These are phyloP conservation scores for Alloscopus bannaensis DNA, from an alignment of 2,888 invertebrate genomes.

Conservation along the genomic window DNA sequence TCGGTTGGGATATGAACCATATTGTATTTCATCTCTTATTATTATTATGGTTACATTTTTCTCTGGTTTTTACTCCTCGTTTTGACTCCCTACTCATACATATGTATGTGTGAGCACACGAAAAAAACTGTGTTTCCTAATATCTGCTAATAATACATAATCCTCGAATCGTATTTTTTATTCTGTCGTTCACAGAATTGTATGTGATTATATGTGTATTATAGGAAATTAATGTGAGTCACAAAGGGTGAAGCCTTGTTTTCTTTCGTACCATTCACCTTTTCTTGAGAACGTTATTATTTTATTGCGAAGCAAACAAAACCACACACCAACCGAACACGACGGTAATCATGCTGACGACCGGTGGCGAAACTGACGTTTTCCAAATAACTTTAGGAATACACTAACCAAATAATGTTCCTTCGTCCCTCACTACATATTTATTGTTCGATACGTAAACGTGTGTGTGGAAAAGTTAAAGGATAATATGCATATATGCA, in stretches of 20 bases:
- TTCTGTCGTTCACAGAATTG: slow-evolving; percentile 18
- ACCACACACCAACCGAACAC: slow-evolving; percentile 62
- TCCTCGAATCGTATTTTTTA: no score
- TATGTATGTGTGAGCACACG: slow-evolving; percentile 21
- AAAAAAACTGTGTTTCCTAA: slow-evolving; percentile 38
- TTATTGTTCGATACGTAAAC: no score
- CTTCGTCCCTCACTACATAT: slow-evolving; percentile 4
- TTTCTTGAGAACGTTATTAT: slow-evolving; percentile 45
- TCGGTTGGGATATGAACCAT: no score
- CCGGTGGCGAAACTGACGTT: slow-evolving; percentile 4
- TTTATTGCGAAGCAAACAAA: slow-evolving; percentile 57
- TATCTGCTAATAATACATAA: slow-evolving; percentile 57
- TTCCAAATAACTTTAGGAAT: slow-evolving; percentile 18
- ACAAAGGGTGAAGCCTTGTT: slow-evolving; percentile 19
- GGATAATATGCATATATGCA: no score
- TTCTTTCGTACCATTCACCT: no score
- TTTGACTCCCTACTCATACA: slow-evolving; percentile 35
- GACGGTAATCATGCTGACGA: slow-evolving; percentile 50
- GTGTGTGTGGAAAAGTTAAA: no score
- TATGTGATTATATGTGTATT: slow-evolving; percentile 49
- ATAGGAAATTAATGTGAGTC: slow-evolving; percentile 56
- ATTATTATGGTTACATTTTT: no score
- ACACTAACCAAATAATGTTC: slow-evolving; percentile 28
- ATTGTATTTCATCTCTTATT: slow-evolving; percentile 58
- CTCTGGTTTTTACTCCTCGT: no score